phyloP scores from a whole-genome alignment of 92 coral and sea anemone species.

The Palythoa heliodiscus region DNA sequence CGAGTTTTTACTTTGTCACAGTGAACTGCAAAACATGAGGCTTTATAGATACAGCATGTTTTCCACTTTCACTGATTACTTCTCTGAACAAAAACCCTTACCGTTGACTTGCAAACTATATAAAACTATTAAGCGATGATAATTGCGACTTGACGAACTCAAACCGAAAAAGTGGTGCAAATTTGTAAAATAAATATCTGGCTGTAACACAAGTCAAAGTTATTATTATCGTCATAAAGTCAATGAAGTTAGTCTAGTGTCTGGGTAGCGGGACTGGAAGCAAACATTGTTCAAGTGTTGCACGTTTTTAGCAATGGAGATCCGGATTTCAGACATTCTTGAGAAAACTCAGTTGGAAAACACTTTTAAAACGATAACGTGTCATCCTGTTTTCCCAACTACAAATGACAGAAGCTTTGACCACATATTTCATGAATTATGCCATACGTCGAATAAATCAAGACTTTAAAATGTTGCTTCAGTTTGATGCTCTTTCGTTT shows the following conservation, averaged over 20 bases:
- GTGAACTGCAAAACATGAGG: too few species aligned
- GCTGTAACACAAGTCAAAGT: conserved; percentile 9
- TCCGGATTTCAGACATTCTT: neutral
- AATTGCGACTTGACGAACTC: neutral
- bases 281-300: neutral
- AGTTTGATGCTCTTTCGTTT: neutral
- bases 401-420: neutral
- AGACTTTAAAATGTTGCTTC: neutral
- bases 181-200: conserved; percentile 26
- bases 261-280: neutral
- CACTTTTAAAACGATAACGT: neutral
- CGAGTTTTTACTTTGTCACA: too few species aligned
- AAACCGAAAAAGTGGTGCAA: neutral
- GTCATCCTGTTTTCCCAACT: neutral
- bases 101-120: neutral
- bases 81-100: too few species aligned
- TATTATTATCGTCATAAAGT: neutral
- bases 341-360: neutral
- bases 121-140: neutral
- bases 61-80: too few species aligned
- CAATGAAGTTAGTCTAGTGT: neutral
- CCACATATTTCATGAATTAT: neutral
- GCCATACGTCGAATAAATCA: neutral
- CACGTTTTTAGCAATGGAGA: neutral
- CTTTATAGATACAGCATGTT: too few species aligned